Base-by-base conservation (phyloP, 1,140 invertebrate genomes). In the Drosophila athabasca region DNA sequence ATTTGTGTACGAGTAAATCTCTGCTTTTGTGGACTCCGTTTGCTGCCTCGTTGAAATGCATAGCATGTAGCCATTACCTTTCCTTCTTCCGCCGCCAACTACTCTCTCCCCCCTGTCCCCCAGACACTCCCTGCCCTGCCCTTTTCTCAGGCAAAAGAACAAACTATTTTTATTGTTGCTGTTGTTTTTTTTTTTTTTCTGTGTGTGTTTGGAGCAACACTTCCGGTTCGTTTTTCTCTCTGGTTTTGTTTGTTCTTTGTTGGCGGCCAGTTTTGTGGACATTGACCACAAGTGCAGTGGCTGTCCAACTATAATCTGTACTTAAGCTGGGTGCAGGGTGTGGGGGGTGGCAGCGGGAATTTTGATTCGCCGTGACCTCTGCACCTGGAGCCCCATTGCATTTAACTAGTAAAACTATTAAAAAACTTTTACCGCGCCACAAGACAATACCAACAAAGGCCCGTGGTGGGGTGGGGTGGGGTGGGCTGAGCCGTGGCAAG, bases 121-220 rank as follows among this genome's bases (percentile, higher is more conserved):
- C 24, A 6, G 31, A 8, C 31, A 31, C 8, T 2, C 31, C 31
- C 31, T 8, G 6, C 19, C 48, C 4, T 15, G 6, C 29, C 29
- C 7, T 44, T 51, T 7, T 17, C 39, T 35, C 24, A 7, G 8
- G 7, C 15, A 52, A 48, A 62, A 62, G 60, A 53, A 64, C 55
- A 64, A 64, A 55, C 35, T 26, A 53, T 15, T 58, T 35, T 65
- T 43, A 51, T 45, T 29, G 24, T 31, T 31, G 17, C 1, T 19
- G 17, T 19, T 19, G 5, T 9, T 35, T 35, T 2, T 35, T 35
- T 4, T 13, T 0, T 13, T 13, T 39, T 11, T 13, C 7, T 39
- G 49, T 62, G 55, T 71, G 67, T 54, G 61, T 62, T 77, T 74
- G 79, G 71, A 68, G 64, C 73, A 81, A 87, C 51, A 74, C 65